A percentile compares a stretch with the other conserved stretches of the same genome.
Evolutionary conservation across 2,888 invertebrate species (phyloP).

Genomic region (Gonocerus acuteangulatus): DNA sequence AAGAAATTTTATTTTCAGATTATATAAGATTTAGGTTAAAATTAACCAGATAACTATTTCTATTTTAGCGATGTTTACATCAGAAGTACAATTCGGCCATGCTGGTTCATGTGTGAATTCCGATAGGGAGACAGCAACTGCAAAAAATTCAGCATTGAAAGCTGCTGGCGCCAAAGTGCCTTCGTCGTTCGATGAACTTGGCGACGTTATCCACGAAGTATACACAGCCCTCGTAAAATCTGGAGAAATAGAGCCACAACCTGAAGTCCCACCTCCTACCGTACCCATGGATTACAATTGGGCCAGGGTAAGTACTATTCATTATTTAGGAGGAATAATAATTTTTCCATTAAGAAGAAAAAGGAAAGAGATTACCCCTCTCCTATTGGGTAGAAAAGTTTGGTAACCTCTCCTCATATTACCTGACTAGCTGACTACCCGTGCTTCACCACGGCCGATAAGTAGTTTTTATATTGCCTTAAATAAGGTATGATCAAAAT

Average conservation of each 20-base stretch:
- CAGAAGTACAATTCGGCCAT: constrained; percentile 95
- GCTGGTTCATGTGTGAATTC: constrained; percentile 97
- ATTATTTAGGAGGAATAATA: not conserved
- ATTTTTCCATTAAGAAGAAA: not conserved
- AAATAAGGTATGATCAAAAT: too few relatives aligned
- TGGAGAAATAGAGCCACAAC: constrained; percentile 76
- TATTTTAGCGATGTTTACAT: constrained; percentile 65
- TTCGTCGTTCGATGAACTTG: constrained; percentile 80
- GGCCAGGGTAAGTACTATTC: constrained; percentile 63
- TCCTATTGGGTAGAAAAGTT: not conserved
- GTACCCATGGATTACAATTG: constrained; percentile 99
- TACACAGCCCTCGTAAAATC: constrained; percentile 68
- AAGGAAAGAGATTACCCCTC: not conserved
- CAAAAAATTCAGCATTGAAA: constrained; percentile 79
- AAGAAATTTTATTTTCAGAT: too few relatives aligned
- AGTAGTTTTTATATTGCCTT: too few relatives aligned
- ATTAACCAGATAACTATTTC: not conserved
- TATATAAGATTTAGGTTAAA: too few relatives aligned
- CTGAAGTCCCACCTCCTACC: constrained; percentile 93
- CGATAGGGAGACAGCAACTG: constrained; percentile 81
- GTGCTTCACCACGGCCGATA: too few relatives aligned
- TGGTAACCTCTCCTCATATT: not conserved
- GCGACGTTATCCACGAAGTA: constrained; percentile 67
- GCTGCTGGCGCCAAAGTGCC: constrained; percentile 86
- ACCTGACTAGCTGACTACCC: not conserved